A percentile compares a stretch with the other conserved stretches of the same genome.
Conservation (phyloP, 1,140 invertebrate species). For the Phthorimaea operculella region DNA sequence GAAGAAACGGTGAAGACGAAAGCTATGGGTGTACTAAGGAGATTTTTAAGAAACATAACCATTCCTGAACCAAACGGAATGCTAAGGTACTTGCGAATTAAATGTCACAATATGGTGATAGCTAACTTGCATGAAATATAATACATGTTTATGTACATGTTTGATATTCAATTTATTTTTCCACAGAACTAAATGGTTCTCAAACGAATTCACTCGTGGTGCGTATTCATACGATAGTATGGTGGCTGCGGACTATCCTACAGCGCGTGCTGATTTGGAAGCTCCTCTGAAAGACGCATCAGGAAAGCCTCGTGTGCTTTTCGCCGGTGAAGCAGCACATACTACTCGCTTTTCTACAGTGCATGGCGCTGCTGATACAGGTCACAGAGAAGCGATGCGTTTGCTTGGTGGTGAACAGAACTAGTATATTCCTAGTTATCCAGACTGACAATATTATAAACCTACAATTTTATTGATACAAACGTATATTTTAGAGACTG, state of each 20-base stretch:
- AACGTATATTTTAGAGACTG: too few species aligned
- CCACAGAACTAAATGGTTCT: constrained; percentile 19
- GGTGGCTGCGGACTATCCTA: constrained; percentile 20
- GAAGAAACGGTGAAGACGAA: constrained; percentile 22
- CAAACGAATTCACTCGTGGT: constrained; percentile 36
- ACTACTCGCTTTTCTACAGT: constrained; percentile 70
- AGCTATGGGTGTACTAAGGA: background rate
- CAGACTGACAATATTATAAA: too few species aligned
- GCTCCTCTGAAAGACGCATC: constrained; percentile 23
- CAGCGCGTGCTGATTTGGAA: constrained; percentile 20
- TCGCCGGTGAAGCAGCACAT: constrained; percentile 57
- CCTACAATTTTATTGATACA: too few species aligned
- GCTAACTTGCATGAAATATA: too few species aligned
- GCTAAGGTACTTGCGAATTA: background rate
- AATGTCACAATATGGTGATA: background rate
- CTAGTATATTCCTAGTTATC: too few species aligned
- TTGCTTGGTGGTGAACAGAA: constrained; percentile 12
- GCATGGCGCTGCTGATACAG: constrained; percentile 71
- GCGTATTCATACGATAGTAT: constrained; percentile 37
- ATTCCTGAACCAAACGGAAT: background rate
- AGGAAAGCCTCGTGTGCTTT: constrained; percentile 28
- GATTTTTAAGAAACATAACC: background rate
- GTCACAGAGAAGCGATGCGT: constrained; percentile 67
- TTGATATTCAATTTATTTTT: too few species aligned
- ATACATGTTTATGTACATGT: too few species aligned